These are phyloP conservation scores for Nyctalus aviator DNA, from an alignment of 2,797 vertebrate genomes.

Conservation along the genomic window DNA sequence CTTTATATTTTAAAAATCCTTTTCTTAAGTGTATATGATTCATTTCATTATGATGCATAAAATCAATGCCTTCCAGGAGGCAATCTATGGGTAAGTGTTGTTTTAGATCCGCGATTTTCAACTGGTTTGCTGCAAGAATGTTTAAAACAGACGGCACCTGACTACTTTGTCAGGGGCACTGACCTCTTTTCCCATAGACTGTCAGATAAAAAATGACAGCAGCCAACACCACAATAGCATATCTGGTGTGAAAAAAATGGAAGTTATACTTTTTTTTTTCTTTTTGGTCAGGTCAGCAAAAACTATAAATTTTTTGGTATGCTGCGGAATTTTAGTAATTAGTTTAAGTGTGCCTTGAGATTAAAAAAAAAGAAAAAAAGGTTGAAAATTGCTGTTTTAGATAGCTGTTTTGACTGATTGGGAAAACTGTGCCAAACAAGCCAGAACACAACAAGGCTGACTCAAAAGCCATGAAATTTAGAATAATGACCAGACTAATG, in stretches of 20 bases:
- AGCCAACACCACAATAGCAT: background rate
- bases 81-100: background rate
- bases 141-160: background rate
- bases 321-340: background rate
- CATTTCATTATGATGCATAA: constrained; percentile 7
- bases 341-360: background rate
- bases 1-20: constrained; percentile 63
- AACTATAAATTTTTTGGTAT: background rate
- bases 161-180: background rate
- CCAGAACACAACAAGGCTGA: background rate
- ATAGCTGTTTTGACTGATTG: background rate
- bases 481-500: background rate
- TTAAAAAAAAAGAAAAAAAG: background rate
- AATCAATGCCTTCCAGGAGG: constrained; percentile 43
- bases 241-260: background rate
- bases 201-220: background rate
- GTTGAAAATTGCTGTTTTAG: background rate
- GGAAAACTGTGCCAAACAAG: background rate
- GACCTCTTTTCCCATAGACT: background rate
- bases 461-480: background rate
- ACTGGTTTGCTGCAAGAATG: background rate
- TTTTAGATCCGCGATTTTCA: background rate
- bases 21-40: constrained; percentile 52
- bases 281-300: background rate
- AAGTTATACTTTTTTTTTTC: background rate